phyloP scores from a whole-genome alignment of 2,113 vertebrate species.

The Phylloscopus trochiloides region DNA sequence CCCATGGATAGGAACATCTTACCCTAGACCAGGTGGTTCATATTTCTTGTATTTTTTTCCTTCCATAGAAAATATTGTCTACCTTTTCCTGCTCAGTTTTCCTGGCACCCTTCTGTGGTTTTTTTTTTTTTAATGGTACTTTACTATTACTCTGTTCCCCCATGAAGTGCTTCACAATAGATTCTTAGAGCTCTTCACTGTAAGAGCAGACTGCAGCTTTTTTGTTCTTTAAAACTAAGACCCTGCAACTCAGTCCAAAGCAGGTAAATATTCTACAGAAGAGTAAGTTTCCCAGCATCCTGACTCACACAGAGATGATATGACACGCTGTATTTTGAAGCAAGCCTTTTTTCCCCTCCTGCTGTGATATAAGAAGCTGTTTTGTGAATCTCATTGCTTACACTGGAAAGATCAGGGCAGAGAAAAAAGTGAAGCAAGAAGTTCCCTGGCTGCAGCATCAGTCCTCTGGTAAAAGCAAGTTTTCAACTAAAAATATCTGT shows the following conservation, averaged over 20 bases:
- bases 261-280: not conserved
- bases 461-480: not conserved
- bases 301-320: not conserved
- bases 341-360: not conserved
- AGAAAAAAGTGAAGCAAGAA: not conserved
- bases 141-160: not conserved
- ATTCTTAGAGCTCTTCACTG: not conserved
- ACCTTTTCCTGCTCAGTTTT: not conserved
- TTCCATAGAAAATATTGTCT: not conserved
- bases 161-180: not conserved
- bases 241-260: not conserved
- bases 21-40: not conserved
- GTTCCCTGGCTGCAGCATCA: not conserved
- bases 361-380: not conserved
- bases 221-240: not conserved
- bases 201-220: not conserved
- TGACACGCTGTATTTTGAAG: not conserved
- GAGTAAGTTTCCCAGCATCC: not conserved
- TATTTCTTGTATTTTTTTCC: not conserved
- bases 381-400: not conserved
- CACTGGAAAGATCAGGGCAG: not conserved
- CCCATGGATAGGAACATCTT: not conserved
- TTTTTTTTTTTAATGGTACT: not conserved
- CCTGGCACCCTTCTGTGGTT: not conserved
- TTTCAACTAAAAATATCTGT: not conserved